Conservation (phyloP, 2,888 invertebrate species). For the Empis livida region DNA sequence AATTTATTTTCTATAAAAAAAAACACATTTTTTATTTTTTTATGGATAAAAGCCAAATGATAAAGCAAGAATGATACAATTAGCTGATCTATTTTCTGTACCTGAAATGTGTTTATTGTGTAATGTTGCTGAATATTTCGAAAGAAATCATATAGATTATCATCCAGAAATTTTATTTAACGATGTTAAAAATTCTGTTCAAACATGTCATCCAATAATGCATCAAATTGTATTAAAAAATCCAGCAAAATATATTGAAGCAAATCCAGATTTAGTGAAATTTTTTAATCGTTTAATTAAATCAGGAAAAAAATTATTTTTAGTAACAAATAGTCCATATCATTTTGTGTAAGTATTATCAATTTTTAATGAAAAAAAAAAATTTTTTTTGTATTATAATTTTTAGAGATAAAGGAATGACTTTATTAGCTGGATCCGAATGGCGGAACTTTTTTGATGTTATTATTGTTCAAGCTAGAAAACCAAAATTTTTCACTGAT, state of each 20-base stretch:
- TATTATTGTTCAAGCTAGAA: conserved; percentile 86
- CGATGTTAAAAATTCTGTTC: conserved; percentile 84
- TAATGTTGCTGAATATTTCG: conserved; percentile 88
- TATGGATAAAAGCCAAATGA: conserved; percentile 25
- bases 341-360: conserved; percentile 64
- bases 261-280: conserved; percentile 54
- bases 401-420: conserved; percentile 79
- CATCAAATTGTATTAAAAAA: conserved; percentile 76
- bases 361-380: too few species aligned
- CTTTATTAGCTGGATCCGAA: conserved; percentile 68
- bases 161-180: conserved; percentile 92
- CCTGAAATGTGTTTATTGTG: conserved; percentile 92
- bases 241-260: conserved; percentile 66
- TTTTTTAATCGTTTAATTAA: conserved; percentile 64
- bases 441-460: conserved; percentile 92
- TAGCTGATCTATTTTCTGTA: conserved; percentile 92
- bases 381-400: background rate
- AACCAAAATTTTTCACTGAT: conserved; percentile 92
- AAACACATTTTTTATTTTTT: background rate
- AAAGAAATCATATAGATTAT: conserved; percentile 77
- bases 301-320: conserved; percentile 75
- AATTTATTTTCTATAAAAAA: background rate
- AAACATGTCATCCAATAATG: conserved; percentile 78
- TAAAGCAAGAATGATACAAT: conserved; percentile 70
- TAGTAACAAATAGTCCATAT: conserved; percentile 94